Conservation (phyloP, 30 jellyfish, hydroid and myxozoan genomes). For the Phacellophora camtschatica region DNA sequence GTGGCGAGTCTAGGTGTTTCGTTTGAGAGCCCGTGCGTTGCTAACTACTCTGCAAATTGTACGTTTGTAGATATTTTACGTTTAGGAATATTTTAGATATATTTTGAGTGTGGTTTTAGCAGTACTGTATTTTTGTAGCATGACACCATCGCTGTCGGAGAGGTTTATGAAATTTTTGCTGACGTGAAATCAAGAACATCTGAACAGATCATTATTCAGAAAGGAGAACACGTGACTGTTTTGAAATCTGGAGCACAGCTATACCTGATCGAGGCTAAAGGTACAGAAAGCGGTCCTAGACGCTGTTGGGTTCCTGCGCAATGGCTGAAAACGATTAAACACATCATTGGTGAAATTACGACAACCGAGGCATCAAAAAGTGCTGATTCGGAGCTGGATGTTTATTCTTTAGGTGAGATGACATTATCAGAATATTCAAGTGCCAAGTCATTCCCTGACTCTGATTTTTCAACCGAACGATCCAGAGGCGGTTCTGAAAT, state of each 20-base stretch:
- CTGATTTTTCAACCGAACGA: conserved; percentile 48
- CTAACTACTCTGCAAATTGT: too few relatives aligned
- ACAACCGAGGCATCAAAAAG: background rate
- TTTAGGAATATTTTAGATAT: too few relatives aligned
- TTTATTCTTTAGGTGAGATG: conserved; percentile 37
- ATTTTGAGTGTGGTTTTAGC: too few relatives aligned
- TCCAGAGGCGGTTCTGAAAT: conserved; percentile 41
- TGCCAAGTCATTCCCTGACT: conserved; percentile 50
- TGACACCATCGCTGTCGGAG: conserved; percentile 60
- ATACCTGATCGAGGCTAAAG: conserved; percentile 72
- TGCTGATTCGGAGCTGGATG: conserved; percentile 21
- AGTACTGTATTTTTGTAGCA: background rate
- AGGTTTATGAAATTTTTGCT: conserved; percentile 24
- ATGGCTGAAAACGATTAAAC: conserved; percentile 39
- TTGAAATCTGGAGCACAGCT: conserved; percentile 71
- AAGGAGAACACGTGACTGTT: conserved; percentile 81
- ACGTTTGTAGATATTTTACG: too few relatives aligned
- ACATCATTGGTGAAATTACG: background rate
- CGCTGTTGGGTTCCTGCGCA: conserved; percentile 94
- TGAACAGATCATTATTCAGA: conserved; percentile 28
- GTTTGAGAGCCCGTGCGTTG: too few relatives aligned
- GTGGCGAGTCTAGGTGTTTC: too few relatives aligned
- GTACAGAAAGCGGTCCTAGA: conserved; percentile 62
- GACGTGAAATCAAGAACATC: conserved; percentile 70
- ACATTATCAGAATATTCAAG: conserved; percentile 49